Percentiles rank a stretch among this genome's conserved stretches.
These are phyloP conservation scores for Temnothorax rugatulus DNA, from an alignment of 2,888 invertebrate genomes.

Conservation along the genomic window DNA sequence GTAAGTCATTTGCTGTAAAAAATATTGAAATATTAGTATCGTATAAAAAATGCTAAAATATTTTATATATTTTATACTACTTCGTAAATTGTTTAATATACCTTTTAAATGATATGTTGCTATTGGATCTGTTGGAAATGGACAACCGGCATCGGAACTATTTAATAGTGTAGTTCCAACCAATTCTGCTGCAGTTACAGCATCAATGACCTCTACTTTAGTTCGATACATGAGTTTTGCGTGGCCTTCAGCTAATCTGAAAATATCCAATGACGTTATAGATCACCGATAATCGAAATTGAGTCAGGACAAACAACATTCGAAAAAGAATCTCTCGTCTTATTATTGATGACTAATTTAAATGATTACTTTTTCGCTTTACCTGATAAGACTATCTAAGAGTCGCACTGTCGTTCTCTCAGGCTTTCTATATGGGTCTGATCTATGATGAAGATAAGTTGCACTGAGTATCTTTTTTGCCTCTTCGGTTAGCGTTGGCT, in stretches of 20 bases:
- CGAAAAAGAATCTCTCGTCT: neutral
- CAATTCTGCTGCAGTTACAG: conserved; percentile 89
- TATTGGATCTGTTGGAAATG: conserved; percentile 82
- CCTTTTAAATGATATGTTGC: conserved; percentile 79
- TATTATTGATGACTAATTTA: conserved; percentile 15
- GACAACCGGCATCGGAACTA: conserved; percentile 75
- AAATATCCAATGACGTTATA: conserved; percentile 4
- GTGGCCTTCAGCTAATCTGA: conserved; percentile 93
- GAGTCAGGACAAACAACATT: neutral
- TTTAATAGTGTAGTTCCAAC: conserved; percentile 75
- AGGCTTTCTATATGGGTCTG: conserved; percentile 90
- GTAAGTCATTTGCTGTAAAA: conserved; percentile 72
- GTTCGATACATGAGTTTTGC: conserved; percentile 93
- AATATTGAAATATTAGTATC: conserved; percentile 33
- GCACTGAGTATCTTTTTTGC: conserved; percentile 91
- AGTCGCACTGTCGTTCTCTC: conserved; percentile 95
- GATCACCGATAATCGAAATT: conserved; percentile 11
- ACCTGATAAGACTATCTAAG: conserved; percentile 95
- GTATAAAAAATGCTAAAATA: neutral
- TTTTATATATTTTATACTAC: neutral
- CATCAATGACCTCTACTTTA: conserved; percentile 92
- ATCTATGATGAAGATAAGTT: conserved; percentile 92
- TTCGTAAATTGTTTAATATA: conserved; percentile 19
- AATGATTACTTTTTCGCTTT: conserved; percentile 59
- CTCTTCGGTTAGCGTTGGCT: conserved; percentile 90